phyloP scores from a whole-genome alignment of 2,797 vertebrate genomes.

The Gobionotothen gibberifrons region DNA sequence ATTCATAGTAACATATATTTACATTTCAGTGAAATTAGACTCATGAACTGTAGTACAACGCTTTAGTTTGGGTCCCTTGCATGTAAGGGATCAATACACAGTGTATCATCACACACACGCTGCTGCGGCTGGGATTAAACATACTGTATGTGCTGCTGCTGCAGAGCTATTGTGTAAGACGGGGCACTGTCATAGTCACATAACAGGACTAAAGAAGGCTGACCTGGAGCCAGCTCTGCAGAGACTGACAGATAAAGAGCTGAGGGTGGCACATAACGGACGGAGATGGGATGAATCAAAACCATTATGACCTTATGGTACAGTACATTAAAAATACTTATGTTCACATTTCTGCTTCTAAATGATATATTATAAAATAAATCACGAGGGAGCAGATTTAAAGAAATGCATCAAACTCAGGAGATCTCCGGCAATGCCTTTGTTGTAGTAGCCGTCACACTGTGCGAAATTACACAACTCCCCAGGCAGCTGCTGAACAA shows the following conservation, averaged over 20 bases:
- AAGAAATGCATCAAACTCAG: not conserved
- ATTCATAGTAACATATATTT: conserved; percentile 32
- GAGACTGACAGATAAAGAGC: conserved; percentile 41
- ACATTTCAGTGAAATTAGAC: conserved; percentile 32
- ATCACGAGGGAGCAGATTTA: not conserved
- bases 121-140: conserved; percentile 24
- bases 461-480: conserved; percentile 63
- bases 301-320: not conserved
- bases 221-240: conserved; percentile 61
- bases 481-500: conserved; percentile 47
- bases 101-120: conserved; percentile 25
- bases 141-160: conserved; percentile 37
- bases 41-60: conserved; percentile 18
- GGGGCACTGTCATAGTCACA: conserved; percentile 64
- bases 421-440: conserved; percentile 18
- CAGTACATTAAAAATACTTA: not conserved
- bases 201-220: conserved; percentile 55
- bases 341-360: conserved; percentile 6
- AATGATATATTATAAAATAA: not conserved
- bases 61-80: conserved; percentile 1
- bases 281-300: not conserved
- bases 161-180: conserved; percentile 77
- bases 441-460: conserved; percentile 29
- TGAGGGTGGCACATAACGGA: conserved; percentile 1
- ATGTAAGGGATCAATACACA: conserved; percentile 19